Base-by-base conservation (phyloP, 2,888 invertebrate genomes). In the Deilephila porcellus region DNA sequence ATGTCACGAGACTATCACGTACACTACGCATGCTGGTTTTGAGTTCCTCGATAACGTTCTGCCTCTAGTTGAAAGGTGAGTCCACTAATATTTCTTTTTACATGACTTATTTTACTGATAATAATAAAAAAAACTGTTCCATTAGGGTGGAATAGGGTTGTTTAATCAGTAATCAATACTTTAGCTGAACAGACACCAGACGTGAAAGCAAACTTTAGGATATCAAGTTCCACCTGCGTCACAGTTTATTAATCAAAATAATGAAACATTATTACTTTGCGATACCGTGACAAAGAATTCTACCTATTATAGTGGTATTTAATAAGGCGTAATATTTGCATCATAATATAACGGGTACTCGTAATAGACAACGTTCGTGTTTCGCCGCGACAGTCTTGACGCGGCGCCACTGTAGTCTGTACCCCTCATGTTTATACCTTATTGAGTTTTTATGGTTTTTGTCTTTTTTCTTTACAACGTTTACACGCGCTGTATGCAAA, bases 21-120 rank as follows among this genome's bases (percentile, higher is more conserved):
- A 98, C 86, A 98, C 98, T 56, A 98, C 98, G 19, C 98, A 98
- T 90, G 98, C 98, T 5, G 98, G 98, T 85, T 98, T 96, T 92
- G 98, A 98, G 81, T 98, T 98, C 94, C 96, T 98, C 86, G 98
- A 98, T 91, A 98, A 99, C 91, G 95, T 98, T 83, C 96, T 97
- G 88, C 98, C 98, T 76, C 94, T 99, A 83, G 93, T 98, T 86
- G 97, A 97, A 88, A 96, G 97, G 93, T 96, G 80, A 92, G 94
- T 84, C 19, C 20, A 20, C 17, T 25, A 19, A 59, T 52, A 19
- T 25, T 11, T n/a, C 0, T 32, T 60, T 6, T 11, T 52, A 4
- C 17, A 32, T 20, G 4, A 34, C 4, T 29, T 63, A 29, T 4
- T 7, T 52, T 45, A n/a, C n/a, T n/a, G n/a, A n/a, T n/a, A n/a